phyloP scores from a whole-genome alignment of 2,888 invertebrate species.

The Bimastos eiseni region DNA sequence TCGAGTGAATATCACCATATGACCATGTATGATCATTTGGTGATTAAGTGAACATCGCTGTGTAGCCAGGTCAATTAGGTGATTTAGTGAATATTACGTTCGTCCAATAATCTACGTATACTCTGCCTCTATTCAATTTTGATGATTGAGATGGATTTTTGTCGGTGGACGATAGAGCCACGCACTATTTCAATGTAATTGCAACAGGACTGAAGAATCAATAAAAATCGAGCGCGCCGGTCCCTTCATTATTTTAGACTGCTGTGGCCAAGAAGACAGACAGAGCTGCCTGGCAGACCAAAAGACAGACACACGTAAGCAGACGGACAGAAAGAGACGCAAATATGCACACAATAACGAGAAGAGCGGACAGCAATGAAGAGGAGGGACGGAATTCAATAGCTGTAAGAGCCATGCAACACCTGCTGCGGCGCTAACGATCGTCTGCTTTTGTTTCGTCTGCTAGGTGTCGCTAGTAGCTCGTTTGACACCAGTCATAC shows the following conservation, averaged over 20 bases:
- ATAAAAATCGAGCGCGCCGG: background rate
- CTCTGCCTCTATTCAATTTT: background rate
- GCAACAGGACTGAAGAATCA: background rate
- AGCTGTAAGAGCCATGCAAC: background rate
- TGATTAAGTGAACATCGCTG: background rate
- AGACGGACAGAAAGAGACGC: too few relatives aligned
- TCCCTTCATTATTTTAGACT: background rate
- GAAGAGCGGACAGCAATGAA: background rate
- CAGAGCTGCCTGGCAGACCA: too few relatives aligned
- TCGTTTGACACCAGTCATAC: background rate
- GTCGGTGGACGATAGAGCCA: background rate
- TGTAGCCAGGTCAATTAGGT: background rate
- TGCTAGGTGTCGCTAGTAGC: background rate
- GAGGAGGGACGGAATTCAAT: background rate
- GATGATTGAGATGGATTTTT: background rate
- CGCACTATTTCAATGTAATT: background rate
- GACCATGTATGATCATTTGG: background rate
- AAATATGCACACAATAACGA: too few relatives aligned
- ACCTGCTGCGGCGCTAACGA: background rate
- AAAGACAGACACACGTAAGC: too few relatives aligned
- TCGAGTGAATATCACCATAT: too few relatives aligned
- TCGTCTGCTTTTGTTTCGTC: conserved; percentile 13
- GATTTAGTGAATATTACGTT: background rate
- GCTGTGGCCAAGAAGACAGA: background rate
- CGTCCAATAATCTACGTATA: background rate